Percentiles rank a stretch among this genome's conserved stretches.
These are phyloP conservation scores for Lepisosteus oculatus DNA, from an alignment of 2,113 vertebrate species.

Conservation along the genomic window DNA sequence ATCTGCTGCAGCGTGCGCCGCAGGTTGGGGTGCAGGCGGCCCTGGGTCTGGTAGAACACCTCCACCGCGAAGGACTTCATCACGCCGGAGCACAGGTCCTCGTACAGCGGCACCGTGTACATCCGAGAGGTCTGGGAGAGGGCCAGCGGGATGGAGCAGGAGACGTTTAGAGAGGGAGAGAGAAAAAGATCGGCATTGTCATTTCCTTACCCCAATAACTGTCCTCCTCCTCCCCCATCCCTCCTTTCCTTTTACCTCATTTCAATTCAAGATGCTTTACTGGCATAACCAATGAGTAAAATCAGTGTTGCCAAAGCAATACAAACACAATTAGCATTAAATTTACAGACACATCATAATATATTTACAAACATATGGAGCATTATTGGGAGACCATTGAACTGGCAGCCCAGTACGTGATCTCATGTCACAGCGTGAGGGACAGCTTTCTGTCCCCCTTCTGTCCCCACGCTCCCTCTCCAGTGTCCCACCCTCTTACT, in stretches of 20 bases:
- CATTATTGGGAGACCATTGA: no score
- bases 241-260: no score
- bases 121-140: constrained; percentile 85
- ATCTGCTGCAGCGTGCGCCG: constrained; percentile 89
- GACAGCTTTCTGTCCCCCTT: not conserved
- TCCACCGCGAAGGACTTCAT: constrained; percentile 91
- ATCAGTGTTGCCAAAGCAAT: no score
- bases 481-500: not conserved
- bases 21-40: constrained; percentile 88
- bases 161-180: not conserved
- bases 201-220: no score
- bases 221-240: no score
- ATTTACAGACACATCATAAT: no score
- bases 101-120: constrained; percentile 95
- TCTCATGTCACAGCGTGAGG: no score
- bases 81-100: constrained; percentile 87
- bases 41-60: constrained; percentile 90
- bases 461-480: not conserved
- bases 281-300: no score
- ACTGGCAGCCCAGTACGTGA: no score
- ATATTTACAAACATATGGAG: no score
- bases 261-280: no score
- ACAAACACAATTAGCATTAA: no score
- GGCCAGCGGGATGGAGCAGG: not conserved
- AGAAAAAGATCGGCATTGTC: not conserved